A percentile compares a stretch with the other conserved stretches of the same genome.
phyloP scores from a whole-genome alignment of 2,113 vertebrate species.

The Daubentonia madagascariensis region DNA sequence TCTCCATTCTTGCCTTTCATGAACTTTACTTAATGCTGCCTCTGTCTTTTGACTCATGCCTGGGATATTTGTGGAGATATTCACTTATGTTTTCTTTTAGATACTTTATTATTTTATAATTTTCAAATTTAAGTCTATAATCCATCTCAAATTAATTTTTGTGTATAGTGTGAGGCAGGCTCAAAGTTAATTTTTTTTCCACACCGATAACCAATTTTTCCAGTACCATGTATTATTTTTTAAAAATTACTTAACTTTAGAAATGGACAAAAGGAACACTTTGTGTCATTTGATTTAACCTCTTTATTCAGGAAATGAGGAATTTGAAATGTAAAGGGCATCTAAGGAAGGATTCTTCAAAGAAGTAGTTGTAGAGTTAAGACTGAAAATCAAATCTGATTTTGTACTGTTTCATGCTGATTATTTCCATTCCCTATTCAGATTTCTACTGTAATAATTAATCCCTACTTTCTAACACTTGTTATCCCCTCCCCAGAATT shows the following conservation, averaged over 20 bases:
- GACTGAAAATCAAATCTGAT: not conserved
- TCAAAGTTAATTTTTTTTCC: not conserved
- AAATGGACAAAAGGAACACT: not conserved
- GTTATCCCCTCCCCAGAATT: not conserved
- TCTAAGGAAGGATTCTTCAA: not conserved
- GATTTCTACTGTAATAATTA: not conserved
- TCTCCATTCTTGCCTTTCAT: not conserved
- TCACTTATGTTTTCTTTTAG: not conserved
- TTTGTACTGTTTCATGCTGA: not conserved
- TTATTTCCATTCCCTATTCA: not conserved
- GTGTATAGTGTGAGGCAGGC: not conserved
- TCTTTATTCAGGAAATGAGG: not conserved
- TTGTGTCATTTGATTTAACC: not conserved
- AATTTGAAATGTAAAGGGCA: not conserved
- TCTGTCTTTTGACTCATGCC: not conserved
- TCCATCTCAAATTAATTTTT: not conserved
- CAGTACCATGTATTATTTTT: not conserved
- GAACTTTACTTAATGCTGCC: not conserved
- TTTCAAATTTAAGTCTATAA: not conserved
- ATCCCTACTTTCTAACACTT: not conserved
- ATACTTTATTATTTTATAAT: not conserved
- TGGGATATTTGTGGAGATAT: not conserved
- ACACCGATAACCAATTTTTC: not conserved
- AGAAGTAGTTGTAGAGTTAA: not conserved
- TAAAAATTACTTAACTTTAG: not conserved